Evolutionary conservation across 2,113 vertebrate genomes (phyloP), one percentile per base, ranked within the genome.

Genomic region (Gallinago jamesoni): DNA sequence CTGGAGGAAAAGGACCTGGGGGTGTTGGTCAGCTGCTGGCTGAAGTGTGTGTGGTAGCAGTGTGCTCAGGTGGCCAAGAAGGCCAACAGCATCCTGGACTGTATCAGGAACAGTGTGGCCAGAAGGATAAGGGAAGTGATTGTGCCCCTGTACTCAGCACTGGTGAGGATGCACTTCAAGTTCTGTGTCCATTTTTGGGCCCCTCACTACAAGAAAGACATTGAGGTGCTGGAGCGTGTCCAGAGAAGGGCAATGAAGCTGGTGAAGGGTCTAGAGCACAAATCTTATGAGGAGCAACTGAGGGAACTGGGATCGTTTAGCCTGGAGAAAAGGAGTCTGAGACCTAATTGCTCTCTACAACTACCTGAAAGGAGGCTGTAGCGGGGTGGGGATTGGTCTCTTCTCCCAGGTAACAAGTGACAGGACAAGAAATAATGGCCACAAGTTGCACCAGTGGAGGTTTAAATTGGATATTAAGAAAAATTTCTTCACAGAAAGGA

Each of bases 331-430:
- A 62, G n/a, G 23, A 37, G n/a, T 15, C 15, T 37, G n/a, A 62
- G 15, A 62, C n/a, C 35, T 62, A 25, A 17, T 37, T 4, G 15
- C 14, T 62, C 15, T 62, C 59, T 37, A 27, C 59, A 62, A 18
- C 10, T 37, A 37, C 35, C 23, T 27, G 35, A 62, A 62, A 37
- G 59, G 23, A 62, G 59, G 35, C 11, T 62, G 23, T 37, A 37
- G 10, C 0, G 10, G 37, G 35, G 59, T 37, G 59, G 59, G 59
- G 3, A 2, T 37, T 3, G 10, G 15, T 16, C 22, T 37, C 2
- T 60, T 62, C 59, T 62, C 15, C 14, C 59, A 62, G 7, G 59
- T 37, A 37, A 12, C 10, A 62, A 27, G 59, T 18, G 35, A 37
- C 16, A 37, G 14, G 22, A 62, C 7, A 18, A 62, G 24, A 62